A percentile compares a stretch with the other conserved stretches of the same genome.
These are phyloP conservation scores for Muscicapa adusta DNA, from an alignment of 2,113 vertebrate genomes.

Conservation along the genomic window DNA sequence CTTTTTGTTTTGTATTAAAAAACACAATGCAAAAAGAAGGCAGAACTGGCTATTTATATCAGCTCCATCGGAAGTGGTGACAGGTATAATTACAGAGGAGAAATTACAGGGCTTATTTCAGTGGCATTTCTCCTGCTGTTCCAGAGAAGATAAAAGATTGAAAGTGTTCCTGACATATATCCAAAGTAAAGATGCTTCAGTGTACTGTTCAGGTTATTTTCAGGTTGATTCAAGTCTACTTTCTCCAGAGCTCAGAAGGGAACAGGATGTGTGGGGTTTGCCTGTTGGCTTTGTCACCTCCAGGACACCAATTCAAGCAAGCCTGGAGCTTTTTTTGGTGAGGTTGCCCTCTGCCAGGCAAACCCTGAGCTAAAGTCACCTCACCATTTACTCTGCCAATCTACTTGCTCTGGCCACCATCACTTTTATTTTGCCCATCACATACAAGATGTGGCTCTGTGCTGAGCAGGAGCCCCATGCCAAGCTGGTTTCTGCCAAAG, in stretches of 20 bases:
- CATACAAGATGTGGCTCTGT: neutral
- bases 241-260: neutral
- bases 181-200: conserved; percentile 56
- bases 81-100: conserved; percentile 80
- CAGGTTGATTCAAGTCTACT: conserved; percentile 67
- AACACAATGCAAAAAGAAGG: conserved; percentile 53
- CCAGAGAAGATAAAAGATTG: conserved; percentile 72
- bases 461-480: neutral
- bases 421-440: neutral
- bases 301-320: neutral
- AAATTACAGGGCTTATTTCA: conserved; percentile 77
- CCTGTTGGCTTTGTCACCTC: neutral
- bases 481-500: neutral
- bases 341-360: neutral
- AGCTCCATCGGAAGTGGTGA: conserved; percentile 72
- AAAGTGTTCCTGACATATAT: conserved; percentile 71
- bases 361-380: neutral
- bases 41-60: conserved; percentile 78
- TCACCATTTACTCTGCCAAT: neutral
- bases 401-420: neutral
- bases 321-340: neutral
- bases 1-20: conserved; percentile 36
- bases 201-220: conserved; percentile 55
- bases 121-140: conserved; percentile 75
- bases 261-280: neutral